Percentiles rank a stretch among this genome's conserved stretches.
phyloP scores from a whole-genome alignment of 2,113 vertebrate genomes.

The Gymnocephalus cernua region DNA sequence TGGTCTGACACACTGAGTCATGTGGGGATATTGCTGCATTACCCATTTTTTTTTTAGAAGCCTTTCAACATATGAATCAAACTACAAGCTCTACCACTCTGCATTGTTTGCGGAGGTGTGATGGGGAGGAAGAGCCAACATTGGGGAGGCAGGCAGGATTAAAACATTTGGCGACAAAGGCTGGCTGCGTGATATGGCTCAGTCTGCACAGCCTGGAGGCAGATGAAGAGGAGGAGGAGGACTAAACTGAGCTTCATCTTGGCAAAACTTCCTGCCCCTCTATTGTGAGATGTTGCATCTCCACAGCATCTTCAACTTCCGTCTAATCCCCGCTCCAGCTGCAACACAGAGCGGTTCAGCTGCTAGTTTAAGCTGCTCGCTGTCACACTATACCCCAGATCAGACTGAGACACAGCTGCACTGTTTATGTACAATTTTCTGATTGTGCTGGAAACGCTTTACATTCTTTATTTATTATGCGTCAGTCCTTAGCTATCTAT shows the following conservation, averaged over 20 bases:
- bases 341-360: not conserved
- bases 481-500: not conserved
- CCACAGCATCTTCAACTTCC: conserved; percentile 11
- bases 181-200: conserved; percentile 5
- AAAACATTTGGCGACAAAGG: conserved; percentile 39
- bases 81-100: not conserved
- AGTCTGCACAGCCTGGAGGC: conserved; percentile 23
- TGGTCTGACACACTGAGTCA: not conserved
- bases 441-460: not conserved
- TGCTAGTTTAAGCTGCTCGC: not conserved
- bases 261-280: conserved; percentile 4
- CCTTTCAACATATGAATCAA: conserved; percentile 2
- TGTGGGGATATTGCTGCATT: not conserved
- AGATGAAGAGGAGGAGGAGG: conserved; percentile 26
- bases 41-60: not conserved
- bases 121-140: conserved; percentile 9
- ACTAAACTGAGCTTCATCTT: conserved; percentile 20
- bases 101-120: conserved; percentile 32
- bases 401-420: not conserved
- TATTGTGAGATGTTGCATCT: conserved; percentile 13
- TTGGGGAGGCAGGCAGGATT: conserved; percentile 42
- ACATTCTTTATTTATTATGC: not conserved
- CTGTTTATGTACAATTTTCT: not conserved
- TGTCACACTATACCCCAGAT: not conserved
- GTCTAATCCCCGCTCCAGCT: not conserved